Base-by-base conservation (phyloP, 2,797 vertebrate genomes). In the Siniperca undulata region DNA sequence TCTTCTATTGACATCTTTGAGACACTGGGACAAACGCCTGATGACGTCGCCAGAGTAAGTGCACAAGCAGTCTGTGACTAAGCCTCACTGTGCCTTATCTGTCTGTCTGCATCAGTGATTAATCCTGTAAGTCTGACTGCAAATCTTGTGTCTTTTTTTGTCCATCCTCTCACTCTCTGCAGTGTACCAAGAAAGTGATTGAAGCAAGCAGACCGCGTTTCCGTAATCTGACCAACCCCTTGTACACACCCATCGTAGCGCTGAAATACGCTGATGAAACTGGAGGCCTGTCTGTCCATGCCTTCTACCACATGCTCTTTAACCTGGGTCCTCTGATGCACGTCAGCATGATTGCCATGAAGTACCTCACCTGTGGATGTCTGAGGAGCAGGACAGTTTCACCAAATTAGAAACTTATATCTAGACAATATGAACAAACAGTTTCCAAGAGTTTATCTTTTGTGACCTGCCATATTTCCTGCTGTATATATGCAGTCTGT, bases 1-100 rank as follows among this genome's bases (percentile, higher is more conserved):
- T 96, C 96, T 72, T 96, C 96, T 42, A 90, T 97, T 22, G 95
- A 97, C 81, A 96, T 98, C 91, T 97, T 98, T 74, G 94, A 97
- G 88, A 84, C 89, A 2, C 80, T 97, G 68, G 97, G 97, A 83
- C 97, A 98, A 91, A 97, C 93, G 1, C 96, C 97, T 1, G 96
- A 97, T 53, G 96, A 97, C 70, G 94, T 97, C 7, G 97, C 97
- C 80, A 96, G 93, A 95, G 97, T 97, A 86, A 86, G 92, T 84
- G 62, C 17, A 16, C 46, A 24, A 34, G 10, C 30, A 55, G 55
- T 14, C 6, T 66, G 27, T 53, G 20, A 10, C 50, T 61, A 42
- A 36, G 56, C 27, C n/a, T 81, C 46, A 7, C 9, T 62, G 12
- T 20, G 10, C 5, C 14, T 85, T 9, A 44, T 76, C 48, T 17